Conservation (phyloP, 2,888 invertebrate genomes). For the Dichetophora obliterata region DNA sequence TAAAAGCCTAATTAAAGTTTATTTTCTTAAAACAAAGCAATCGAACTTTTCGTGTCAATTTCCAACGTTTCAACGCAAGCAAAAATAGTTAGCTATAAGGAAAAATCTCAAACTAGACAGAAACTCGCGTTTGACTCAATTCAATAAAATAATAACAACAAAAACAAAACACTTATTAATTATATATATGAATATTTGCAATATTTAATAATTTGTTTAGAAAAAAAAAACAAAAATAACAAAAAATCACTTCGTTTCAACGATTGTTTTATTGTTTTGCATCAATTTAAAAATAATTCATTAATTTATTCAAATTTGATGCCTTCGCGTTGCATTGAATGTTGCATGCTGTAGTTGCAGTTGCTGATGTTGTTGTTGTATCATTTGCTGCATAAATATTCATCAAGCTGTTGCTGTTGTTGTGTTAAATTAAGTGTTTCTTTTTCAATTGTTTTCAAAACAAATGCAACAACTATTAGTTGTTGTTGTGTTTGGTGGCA, state of each 20-base stretch:
- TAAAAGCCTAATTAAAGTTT: neutral
- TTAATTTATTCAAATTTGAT: slow-evolving; percentile 32
- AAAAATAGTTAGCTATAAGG: neutral
- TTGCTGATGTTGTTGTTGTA: slow-evolving; percentile 11
- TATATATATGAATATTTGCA: slow-evolving; percentile 24
- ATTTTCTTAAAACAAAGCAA: slow-evolving; percentile 6
- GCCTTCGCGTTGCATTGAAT: neutral
- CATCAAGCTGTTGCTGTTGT: slow-evolving; percentile 5
- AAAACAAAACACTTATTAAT: neutral
- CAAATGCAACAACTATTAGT: neutral
- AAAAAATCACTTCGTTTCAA: neutral
- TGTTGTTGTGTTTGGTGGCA: neutral
- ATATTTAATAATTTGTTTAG: slow-evolving; percentile 11
- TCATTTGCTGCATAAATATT: slow-evolving; percentile 26
- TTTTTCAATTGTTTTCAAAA: slow-evolving; percentile 25
- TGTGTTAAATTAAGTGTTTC: slow-evolving; percentile 21
- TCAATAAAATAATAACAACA: neutral
- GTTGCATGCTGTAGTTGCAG: slow-evolving; percentile 5
- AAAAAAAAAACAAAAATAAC: neutral
- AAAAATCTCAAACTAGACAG: neutral
- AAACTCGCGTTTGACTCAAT: neutral
- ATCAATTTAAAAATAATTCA: slow-evolving; percentile 21
- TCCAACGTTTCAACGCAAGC: neutral
- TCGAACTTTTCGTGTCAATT: slow-evolving; percentile 12
- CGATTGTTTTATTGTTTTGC: slow-evolving; percentile 31